Percentiles rank a stretch among this genome's conserved stretches.
Conservation (phyloP, 2,113 vertebrate genomes). For the Pedetes capensis region DNA sequence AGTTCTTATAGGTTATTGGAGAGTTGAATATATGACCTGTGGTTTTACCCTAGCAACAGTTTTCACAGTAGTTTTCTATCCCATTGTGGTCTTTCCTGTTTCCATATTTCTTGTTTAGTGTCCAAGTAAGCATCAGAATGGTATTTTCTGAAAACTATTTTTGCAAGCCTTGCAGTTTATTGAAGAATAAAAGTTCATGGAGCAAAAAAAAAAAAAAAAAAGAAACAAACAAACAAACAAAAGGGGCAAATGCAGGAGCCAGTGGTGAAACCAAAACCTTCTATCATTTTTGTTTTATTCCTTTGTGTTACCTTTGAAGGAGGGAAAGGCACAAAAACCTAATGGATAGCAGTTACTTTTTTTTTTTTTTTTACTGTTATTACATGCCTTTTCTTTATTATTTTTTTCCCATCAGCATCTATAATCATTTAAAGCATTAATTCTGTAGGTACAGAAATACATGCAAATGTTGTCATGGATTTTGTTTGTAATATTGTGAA, state of each 20-base stretch:
- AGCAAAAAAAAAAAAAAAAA: not conserved
- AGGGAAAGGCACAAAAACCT: not conserved
- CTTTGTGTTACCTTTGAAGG: not conserved
- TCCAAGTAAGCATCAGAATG: not conserved
- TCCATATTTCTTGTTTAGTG: not conserved
- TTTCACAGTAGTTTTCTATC: not conserved
- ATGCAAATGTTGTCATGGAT: not conserved
- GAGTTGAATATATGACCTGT: not conserved
- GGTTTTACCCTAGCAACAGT: not conserved
- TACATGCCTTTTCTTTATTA: not conserved
- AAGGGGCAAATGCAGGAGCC: not conserved
- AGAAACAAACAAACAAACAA: no score
- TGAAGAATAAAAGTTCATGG: not conserved
- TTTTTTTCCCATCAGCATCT: not conserved
- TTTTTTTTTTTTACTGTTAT: not conserved
- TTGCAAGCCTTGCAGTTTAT: not conserved
- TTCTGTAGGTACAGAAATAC: not conserved
- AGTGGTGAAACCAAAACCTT: not conserved
- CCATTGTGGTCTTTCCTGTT: not conserved
- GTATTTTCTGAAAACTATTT: not conserved
- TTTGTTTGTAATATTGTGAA: not conserved
- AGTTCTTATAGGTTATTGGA: not conserved
- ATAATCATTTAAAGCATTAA: not conserved
- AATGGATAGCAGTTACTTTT: not conserved
- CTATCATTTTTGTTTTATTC: not conserved